phyloP scores from a whole-genome alignment of 2,113 vertebrate genomes.

The Passer domesticus region DNA sequence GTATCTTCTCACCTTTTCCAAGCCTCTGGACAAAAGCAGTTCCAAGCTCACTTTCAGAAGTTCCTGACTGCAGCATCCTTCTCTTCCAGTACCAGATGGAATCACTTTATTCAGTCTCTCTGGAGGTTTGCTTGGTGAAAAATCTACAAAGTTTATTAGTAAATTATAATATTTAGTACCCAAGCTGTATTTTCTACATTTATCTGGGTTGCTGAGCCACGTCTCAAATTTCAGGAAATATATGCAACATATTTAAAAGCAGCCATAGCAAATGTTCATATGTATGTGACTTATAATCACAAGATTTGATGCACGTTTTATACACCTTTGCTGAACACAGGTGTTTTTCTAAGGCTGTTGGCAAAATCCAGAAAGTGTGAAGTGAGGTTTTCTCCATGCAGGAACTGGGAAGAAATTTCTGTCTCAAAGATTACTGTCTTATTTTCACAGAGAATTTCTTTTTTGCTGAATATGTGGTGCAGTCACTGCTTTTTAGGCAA shows the following conservation, averaged over 20 bases:
- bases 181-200: background rate
- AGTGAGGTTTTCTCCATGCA: background rate
- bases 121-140: background rate
- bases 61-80: background rate
- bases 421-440: background rate
- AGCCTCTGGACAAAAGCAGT: background rate
- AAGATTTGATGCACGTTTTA: background rate
- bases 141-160: background rate
- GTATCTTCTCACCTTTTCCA: background rate
- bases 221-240: background rate
- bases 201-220: background rate
- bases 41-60: background rate
- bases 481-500: background rate
- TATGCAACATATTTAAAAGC: background rate
- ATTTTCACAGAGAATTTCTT: background rate
- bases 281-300: background rate
- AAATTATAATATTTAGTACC: background rate
- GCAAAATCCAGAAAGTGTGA: background rate
- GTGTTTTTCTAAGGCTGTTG: background rate
- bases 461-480: background rate
- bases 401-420: background rate
- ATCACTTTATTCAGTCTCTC: background rate
- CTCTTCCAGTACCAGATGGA: background rate
- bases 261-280: background rate
- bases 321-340: background rate